Conservation (phyloP, 1,140 invertebrate genomes). For the Schlechtendalia chinensis region DNA sequence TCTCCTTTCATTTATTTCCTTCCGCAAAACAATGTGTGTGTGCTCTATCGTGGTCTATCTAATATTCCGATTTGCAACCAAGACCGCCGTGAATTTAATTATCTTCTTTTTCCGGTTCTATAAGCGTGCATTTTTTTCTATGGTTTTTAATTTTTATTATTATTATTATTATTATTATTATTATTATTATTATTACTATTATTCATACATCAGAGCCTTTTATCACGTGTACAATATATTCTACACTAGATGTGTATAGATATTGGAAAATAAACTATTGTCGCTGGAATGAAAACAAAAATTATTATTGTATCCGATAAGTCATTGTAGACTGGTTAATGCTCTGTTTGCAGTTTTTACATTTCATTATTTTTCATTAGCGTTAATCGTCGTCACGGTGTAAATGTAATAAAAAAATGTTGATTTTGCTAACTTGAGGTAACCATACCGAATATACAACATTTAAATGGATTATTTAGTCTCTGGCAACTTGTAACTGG, state of each 20-base stretch:
- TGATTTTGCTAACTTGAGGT: slow-evolving; percentile 23
- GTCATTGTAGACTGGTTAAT: not conserved
- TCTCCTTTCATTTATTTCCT: slow-evolving; percentile 43
- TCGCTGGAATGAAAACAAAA: not conserved
- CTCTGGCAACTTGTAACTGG: not conserved
- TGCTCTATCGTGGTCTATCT: slow-evolving; percentile 39
- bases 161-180: too few species aligned
- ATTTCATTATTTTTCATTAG: slow-evolving; percentile 9
- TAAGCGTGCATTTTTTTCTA: slow-evolving; percentile 2
- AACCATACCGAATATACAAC: not conserved
- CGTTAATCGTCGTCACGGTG: slow-evolving; percentile 23
- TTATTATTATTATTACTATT: too few species aligned
- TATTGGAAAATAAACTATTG: not conserved
- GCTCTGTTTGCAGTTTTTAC: slow-evolving; percentile 6
- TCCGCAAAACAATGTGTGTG: slow-evolving; percentile 33
- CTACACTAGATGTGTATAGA: not conserved
- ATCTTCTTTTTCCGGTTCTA: slow-evolving; percentile 15
- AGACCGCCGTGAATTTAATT: slow-evolving; percentile 39
- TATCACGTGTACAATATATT: not conserved
- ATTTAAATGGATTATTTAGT: slow-evolving; percentile 32
- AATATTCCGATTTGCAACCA: not conserved
- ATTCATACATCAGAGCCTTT: not conserved
- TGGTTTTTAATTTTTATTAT: too few species aligned
- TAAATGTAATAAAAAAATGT: not conserved
- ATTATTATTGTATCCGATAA: slow-evolving; percentile 22